phyloP scores from a whole-genome alignment of 2,888 invertebrate genomes.

The Drosophila mimica region DNA sequence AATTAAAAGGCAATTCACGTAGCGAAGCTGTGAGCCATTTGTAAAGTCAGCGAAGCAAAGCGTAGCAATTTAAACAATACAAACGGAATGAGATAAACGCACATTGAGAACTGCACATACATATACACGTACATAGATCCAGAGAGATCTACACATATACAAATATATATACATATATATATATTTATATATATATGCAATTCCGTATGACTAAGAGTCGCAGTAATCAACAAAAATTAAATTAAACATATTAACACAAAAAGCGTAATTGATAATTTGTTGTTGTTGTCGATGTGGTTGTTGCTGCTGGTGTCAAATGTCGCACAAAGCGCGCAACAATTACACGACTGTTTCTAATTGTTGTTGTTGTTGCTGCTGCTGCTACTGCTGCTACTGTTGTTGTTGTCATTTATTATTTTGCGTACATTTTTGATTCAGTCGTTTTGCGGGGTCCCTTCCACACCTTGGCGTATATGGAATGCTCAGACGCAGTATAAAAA shows the following conservation, averaged over 20 bases:
- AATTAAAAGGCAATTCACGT: background rate
- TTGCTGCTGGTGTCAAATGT: constrained; percentile 20
- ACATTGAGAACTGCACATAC: constrained; percentile 4
- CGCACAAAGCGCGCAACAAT: constrained; percentile 1
- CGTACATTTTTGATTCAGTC: constrained; percentile 85
- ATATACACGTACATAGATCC: background rate
- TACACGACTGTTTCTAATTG: background rate
- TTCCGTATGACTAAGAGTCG: constrained; percentile 42
- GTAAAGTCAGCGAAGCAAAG: constrained; percentile 13
- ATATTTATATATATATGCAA: background rate
- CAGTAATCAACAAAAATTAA: constrained; percentile 28
- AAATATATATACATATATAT: constrained; percentile 7
- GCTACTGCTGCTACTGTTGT: background rate
- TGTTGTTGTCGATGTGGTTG: constrained; percentile 3
- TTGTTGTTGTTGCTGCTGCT: background rate
- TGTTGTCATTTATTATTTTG: constrained; percentile 11
- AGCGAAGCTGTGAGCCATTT: background rate
- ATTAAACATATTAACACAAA: constrained; percentile 30
- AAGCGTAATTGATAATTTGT: constrained; percentile 36
- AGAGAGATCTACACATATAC: background rate
- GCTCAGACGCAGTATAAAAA: constrained; percentile 72
- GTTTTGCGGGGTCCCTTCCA: constrained; percentile 85
- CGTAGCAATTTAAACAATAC: constrained; percentile 5
- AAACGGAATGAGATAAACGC: constrained; percentile 17
- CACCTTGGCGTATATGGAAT: constrained; percentile 85